These are phyloP conservation scores for Tadarida brasiliensis DNA, from an alignment of 2,797 vertebrate species.

Conservation along the genomic window DNA sequence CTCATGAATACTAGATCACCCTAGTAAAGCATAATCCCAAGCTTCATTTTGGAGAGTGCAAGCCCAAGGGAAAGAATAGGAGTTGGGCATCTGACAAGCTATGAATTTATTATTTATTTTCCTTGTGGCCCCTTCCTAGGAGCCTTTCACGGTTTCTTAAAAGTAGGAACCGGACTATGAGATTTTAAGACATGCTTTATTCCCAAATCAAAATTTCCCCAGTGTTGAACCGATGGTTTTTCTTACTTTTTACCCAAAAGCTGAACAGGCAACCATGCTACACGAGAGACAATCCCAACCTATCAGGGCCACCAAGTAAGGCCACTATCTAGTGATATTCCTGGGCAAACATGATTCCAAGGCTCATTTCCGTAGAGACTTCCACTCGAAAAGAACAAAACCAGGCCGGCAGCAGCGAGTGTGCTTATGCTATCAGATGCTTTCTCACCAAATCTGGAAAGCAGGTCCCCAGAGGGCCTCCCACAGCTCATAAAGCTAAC, in stretches of 20 bases:
- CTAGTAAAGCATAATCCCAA: background rate
- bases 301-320: background rate
- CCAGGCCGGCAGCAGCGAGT: background rate
- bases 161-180: background rate
- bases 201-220: background rate
- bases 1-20: background rate
- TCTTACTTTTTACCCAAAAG: background rate
- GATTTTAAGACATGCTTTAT: conserved; percentile 27
- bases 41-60: background rate
- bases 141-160: background rate
- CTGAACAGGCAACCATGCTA: background rate
- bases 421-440: background rate
- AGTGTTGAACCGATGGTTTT: background rate
- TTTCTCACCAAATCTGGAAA: conserved; percentile 3
- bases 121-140: background rate
- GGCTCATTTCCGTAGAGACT: background rate
- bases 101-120: background rate
- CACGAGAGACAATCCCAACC: background rate
- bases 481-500: conserved; percentile 3
- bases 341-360: background rate
- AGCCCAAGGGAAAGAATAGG: background rate
- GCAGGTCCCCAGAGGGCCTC: background rate
- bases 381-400: background rate
- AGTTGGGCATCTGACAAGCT: background rate
- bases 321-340: background rate